These are phyloP conservation scores for Bolborhynchus lineola DNA, from an alignment of 2,113 vertebrate species.

Conservation along the genomic window DNA sequence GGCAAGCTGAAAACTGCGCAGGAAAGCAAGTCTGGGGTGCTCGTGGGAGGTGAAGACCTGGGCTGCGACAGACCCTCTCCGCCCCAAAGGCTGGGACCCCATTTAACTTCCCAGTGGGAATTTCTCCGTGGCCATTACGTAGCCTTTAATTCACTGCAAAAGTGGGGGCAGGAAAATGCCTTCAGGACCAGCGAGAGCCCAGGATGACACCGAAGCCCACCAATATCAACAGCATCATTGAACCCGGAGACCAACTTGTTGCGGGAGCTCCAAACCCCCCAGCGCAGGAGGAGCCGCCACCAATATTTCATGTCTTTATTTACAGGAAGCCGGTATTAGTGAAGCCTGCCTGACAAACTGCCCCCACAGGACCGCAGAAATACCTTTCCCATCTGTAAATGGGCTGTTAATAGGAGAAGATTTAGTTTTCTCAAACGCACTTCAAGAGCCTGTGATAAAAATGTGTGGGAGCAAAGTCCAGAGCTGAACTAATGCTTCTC, in stretches of 20 bases:
- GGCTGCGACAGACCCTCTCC: neutral
- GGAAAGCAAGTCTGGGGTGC: neutral
- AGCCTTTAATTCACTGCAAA: neutral
- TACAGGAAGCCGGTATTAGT: neutral
- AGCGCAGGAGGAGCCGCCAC: neutral
- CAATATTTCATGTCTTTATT: neutral
- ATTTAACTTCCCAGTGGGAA: neutral
- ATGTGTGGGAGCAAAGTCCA: conserved; percentile 31
- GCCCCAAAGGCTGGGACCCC: neutral
- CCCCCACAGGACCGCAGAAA: neutral
- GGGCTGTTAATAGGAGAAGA: neutral
- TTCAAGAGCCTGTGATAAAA: neutral
- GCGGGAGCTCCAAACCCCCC: neutral
- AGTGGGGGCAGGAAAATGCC: neutral
- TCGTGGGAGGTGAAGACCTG: neutral
- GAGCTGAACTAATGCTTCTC: neutral
- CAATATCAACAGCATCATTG: neutral
- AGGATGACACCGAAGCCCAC: rapidly evolving
- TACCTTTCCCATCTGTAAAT: conserved; percentile 7
- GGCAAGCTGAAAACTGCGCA: neutral
- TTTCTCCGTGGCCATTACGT: neutral
- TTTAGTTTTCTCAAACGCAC: neutral
- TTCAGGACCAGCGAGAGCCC: neutral
- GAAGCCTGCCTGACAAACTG: neutral
- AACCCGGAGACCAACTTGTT: rapidly evolving